Conservation (phyloP, 2,797 vertebrate species). For the Semaprochilodus insignis region DNA sequence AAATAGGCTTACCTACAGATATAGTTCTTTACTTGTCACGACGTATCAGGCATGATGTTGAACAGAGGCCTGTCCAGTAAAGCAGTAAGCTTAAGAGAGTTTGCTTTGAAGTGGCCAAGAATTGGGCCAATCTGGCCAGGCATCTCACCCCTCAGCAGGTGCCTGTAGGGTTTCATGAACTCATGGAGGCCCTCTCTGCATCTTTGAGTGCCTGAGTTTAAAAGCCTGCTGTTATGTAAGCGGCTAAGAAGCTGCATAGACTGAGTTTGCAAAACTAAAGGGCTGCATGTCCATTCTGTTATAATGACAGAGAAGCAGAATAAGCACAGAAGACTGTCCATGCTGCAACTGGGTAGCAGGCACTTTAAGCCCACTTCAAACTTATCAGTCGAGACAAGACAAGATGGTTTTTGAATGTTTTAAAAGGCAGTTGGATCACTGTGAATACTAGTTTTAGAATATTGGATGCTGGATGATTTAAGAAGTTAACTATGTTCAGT, state of each 20-base stretch:
- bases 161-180: conserved; percentile 56
- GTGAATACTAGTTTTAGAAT: too few species aligned
- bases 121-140: conserved; percentile 60
- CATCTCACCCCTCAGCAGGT: conserved; percentile 50
- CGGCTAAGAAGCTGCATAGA: conserved; percentile 15
- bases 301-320: background rate
- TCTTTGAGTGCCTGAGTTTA: background rate
- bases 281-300: conserved; percentile 3
- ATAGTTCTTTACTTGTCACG: background rate
- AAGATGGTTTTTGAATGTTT: background rate
- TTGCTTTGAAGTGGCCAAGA: conserved; percentile 72
- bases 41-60: background rate
- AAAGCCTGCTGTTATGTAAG: conserved; percentile 36
- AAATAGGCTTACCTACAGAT: background rate
- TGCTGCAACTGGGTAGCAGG: too few species aligned
- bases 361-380: too few species aligned
- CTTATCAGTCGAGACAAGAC: background rate
- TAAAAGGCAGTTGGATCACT: background rate
- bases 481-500: too few species aligned
- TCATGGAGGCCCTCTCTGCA: conserved; percentile 1
- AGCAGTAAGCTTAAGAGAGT: background rate
- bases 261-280: background rate
- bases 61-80: background rate
- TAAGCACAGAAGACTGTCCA: background rate
- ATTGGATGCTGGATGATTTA: too few species aligned